Conservation (phyloP, 2,888 invertebrate species). For the Oeneis ivallda region DNA sequence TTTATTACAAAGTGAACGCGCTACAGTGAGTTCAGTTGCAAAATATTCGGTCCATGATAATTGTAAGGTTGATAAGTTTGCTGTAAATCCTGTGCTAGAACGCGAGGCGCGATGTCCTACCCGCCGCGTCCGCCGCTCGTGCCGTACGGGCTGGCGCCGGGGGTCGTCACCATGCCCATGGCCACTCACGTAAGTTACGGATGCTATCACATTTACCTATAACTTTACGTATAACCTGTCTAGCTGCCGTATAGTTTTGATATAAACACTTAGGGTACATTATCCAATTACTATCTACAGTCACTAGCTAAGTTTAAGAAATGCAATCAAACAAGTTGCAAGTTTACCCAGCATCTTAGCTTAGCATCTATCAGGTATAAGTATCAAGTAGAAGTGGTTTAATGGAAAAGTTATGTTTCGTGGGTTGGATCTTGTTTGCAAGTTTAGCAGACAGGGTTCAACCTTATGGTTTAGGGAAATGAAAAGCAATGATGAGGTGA, state of each 20-base stretch:
- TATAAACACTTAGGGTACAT: too few relatives aligned
- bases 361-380: too few relatives aligned
- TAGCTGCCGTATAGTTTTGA: neutral
- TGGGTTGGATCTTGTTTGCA: too few relatives aligned
- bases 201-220: neutral
- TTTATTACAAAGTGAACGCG: conserved; percentile 35
- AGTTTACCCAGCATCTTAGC: too few relatives aligned
- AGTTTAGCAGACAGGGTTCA: too few relatives aligned
- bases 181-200: conserved; percentile 85
- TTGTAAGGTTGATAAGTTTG: conserved; percentile 41
- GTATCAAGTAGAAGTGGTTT: too few relatives aligned
- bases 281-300: too few relatives aligned
- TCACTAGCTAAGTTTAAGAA: too few relatives aligned
- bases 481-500: too few relatives aligned
- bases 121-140: conserved; percentile 93
- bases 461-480: too few relatives aligned
- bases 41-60: conserved; percentile 24
- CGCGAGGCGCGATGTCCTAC: conserved; percentile 87
- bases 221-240: conserved; percentile 23
- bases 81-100: conserved; percentile 33
- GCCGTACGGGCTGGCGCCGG: conserved; percentile 87
- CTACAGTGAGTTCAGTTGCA: conserved; percentile 32
- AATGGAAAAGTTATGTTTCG: too few relatives aligned
- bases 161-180: conserved; percentile 88
- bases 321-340: too few relatives aligned